Conservation (phyloP, 1,140 invertebrate species). For the Campoletis sonorensis region DNA sequence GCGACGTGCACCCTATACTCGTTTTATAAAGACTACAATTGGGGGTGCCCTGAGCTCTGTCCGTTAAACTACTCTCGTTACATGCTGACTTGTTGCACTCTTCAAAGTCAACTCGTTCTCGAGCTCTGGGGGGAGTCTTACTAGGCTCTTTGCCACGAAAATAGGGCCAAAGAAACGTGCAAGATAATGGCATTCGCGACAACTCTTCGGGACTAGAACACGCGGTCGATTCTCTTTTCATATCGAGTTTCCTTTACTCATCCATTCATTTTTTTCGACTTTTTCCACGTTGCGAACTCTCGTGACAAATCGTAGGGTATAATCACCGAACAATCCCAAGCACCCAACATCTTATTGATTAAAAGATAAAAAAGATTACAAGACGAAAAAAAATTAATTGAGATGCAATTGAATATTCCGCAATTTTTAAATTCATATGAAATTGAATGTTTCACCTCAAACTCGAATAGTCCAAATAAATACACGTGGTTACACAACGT, state of each 20-base stretch:
- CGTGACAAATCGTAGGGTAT: not conserved
- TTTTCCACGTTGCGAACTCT: not conserved
- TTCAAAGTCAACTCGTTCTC: not conserved
- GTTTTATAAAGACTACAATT: not conserved
- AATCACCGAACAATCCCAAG: not conserved
- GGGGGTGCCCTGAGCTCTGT: not conserved
- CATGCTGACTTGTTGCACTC: slow-evolving; percentile 19
- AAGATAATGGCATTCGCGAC: slow-evolving; percentile 2
- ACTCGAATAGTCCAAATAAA: too few species aligned
- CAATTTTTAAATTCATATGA: too few species aligned
- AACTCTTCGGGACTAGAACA: not conserved
- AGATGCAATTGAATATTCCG: not conserved
- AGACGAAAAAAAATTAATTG: too few species aligned
- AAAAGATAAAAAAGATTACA: too few species aligned
- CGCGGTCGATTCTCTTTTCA: not conserved
- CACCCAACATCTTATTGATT: too few species aligned
- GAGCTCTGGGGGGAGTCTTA: not conserved
- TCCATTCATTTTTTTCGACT: not conserved
- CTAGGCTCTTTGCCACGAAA: not conserved
- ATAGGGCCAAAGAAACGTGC: not conserved
- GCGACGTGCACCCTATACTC: not conserved
- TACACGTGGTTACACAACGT: too few species aligned
- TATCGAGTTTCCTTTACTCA: not conserved
- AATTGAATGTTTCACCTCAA: too few species aligned
- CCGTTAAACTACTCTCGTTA: not conserved